Percentiles rank a stretch among this genome's conserved stretches.
phyloP scores from a whole-genome alignment of 1,140 invertebrate genomes.

The Sminthurinus signatus region DNA sequence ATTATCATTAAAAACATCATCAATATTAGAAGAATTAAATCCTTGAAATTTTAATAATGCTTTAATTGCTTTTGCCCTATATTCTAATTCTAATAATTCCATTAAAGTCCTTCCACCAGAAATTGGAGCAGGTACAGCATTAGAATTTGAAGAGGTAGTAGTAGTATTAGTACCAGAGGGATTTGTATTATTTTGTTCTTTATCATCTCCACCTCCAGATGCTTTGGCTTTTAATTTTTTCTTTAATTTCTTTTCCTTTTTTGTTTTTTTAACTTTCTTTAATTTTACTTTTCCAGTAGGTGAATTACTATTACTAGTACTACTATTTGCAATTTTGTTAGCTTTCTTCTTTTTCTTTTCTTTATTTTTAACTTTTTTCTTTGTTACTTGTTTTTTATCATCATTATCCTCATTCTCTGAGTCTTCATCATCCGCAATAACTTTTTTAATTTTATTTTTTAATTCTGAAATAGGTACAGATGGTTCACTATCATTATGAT shows the following conservation, averaged over 20 bases:
- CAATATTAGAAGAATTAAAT: not conserved
- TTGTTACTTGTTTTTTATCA: not conserved
- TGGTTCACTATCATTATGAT: not conserved
- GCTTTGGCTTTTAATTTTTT: not conserved
- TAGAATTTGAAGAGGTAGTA: not conserved
- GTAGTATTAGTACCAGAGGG: not conserved
- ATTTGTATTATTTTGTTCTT: not conserved
- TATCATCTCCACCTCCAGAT: no score
- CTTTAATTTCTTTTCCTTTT: slow-evolving; percentile 1
- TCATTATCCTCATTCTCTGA: not conserved
- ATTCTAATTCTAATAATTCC: slow-evolving; percentile 31
- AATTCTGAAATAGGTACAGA: not conserved
- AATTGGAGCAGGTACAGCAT: not conserved
- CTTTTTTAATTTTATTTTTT: not conserved
- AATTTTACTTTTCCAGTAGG: not conserved
- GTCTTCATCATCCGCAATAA: not conserved
- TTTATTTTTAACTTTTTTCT: not conserved
- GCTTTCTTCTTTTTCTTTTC: not conserved
- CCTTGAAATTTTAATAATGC: slow-evolving; percentile 27
- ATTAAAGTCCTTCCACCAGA: slow-evolving; percentile 22
- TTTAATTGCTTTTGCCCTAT: slow-evolving; percentile 28
- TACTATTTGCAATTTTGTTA: not conserved
- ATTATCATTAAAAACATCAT: slow-evolving; percentile 10
- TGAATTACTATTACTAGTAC: no score
- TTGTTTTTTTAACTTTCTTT: slow-evolving; percentile 8